Evolutionary conservation across 2,113 vertebrate species (phyloP), one percentile per base, ranked within the genome.

Genomic region (Trogon surrucura): DNA sequence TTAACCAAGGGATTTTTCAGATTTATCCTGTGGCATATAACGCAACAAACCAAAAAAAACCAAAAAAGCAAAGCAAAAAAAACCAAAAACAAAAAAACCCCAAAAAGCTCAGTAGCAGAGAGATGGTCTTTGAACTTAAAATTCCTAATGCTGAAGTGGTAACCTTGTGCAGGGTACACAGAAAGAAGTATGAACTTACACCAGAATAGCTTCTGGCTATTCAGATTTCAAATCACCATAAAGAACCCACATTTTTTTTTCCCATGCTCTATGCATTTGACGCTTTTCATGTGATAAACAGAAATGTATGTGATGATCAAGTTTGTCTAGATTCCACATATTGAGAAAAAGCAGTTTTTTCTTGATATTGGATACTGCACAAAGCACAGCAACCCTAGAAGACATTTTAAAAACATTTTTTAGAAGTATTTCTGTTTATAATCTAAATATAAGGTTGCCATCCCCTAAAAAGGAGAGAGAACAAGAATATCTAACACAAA

Each of bases 91-190:
- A 9, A 41, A 41, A 41, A 41, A 41, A 41, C 9, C 13, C 41
- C 41, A 41, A 11, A 41, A 13, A 47, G 25, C 23, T 66, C 16
- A 45, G 6, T 64, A 15, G 11, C 4, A 7, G 16, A 7, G 16
- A 58, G 4, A 38, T 9, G 17, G 16, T 77, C 58, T 77, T 91
- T 41, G 10, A 69, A 85, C 2, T 82, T 60, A 53, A 0, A 3
- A 72, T 30, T 38, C 8, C 20, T 38, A 56, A 54, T 47, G 25
- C 32, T 13, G 1, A 48, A 91, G 77, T 19, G 16, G 36, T 32
- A 96, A 61, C 13, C 7, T 67, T 14, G 1, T 2, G 2, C 25
- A 73, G 13, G 29, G 69, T 23, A 34, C 0, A 0, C 47, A 70
- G 75, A 36, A 84, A 87, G 53, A 85, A 86, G 60, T 20, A 51